Conservation (phyloP, 2,113 vertebrate genomes). For the Rhinogobius similis region DNA sequence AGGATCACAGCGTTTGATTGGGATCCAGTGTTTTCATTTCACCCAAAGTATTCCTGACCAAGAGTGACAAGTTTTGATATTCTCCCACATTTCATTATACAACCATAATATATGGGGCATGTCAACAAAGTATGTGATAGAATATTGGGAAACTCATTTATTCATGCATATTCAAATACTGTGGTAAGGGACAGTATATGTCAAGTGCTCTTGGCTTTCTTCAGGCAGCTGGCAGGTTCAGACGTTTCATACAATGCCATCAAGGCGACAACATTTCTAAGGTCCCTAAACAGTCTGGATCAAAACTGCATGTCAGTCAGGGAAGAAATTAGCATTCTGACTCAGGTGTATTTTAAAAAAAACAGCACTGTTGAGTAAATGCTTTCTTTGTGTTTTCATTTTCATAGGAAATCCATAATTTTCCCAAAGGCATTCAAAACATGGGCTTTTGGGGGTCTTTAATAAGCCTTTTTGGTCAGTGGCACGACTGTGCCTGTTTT, state of each 20-base stretch:
- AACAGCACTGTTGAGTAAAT: not conserved
- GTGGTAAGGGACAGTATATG: not conserved
- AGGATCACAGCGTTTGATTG: not conserved
- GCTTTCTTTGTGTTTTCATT: not conserved
- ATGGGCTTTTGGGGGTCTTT: not conserved
- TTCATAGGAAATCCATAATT: not conserved
- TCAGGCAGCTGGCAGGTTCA: not conserved
- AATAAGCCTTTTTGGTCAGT: not conserved
- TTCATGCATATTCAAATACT: constrained; percentile 5
- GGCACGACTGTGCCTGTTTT: not conserved
- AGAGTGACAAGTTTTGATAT: not conserved
- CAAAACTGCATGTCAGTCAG: not conserved
- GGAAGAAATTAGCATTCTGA: not conserved
- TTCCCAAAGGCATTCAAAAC: not conserved
- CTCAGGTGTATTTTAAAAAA: not conserved
- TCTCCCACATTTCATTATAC: not conserved
- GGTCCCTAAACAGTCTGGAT: not conserved
- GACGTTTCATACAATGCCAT: not conserved
- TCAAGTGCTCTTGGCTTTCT: not conserved
- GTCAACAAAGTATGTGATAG: not conserved
- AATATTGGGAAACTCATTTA: not conserved
- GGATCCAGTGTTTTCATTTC: not conserved
- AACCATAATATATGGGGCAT: not conserved
- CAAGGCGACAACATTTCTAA: not conserved
- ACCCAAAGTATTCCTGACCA: not conserved